These are phyloP conservation scores for Chloroceryle aenea DNA, from an alignment of 2,113 vertebrate species.

Conservation along the genomic window DNA sequence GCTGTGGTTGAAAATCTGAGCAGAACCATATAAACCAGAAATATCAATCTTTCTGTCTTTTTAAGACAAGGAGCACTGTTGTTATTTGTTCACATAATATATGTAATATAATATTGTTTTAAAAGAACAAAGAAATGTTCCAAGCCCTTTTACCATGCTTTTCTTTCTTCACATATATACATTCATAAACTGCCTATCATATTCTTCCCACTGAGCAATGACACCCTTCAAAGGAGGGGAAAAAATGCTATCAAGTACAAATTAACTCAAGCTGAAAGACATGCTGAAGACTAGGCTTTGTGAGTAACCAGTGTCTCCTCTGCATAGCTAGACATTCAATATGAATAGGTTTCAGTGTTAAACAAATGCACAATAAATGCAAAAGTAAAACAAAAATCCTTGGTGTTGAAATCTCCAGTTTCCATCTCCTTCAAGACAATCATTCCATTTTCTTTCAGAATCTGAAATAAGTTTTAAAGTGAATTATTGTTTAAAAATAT, in stretches of 20 bases:
- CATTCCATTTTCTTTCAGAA: neutral
- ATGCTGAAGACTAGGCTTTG: neutral
- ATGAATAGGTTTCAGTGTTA: neutral
- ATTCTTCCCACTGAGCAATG: neutral
- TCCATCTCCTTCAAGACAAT: neutral
- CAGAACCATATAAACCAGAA: neutral
- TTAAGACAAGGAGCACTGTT: neutral
- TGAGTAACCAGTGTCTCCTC: neutral
- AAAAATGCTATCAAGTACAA: constrained; percentile 12
- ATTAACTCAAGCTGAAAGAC: constrained; percentile 14
- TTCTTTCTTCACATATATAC: neutral
- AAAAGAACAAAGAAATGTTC: neutral
- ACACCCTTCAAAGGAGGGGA: neutral
- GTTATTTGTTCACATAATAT: constrained; percentile 17
- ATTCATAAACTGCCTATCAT: constrained; percentile 15
- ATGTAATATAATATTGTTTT: neutral
- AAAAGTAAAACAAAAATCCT: neutral
- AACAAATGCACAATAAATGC: neutral
- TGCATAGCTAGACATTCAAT: neutral
- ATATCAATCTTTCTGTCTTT: constrained; percentile 48
- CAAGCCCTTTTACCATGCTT: neutral
- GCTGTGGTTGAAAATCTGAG: neutral
- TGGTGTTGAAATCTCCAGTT: rapidly evolving
- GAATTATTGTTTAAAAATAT: neutral
- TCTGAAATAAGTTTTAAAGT: neutral